Evolutionary conservation across 1,140 invertebrate genomes (phyloP).

Genomic region (Probaryconus sp.): DNA sequence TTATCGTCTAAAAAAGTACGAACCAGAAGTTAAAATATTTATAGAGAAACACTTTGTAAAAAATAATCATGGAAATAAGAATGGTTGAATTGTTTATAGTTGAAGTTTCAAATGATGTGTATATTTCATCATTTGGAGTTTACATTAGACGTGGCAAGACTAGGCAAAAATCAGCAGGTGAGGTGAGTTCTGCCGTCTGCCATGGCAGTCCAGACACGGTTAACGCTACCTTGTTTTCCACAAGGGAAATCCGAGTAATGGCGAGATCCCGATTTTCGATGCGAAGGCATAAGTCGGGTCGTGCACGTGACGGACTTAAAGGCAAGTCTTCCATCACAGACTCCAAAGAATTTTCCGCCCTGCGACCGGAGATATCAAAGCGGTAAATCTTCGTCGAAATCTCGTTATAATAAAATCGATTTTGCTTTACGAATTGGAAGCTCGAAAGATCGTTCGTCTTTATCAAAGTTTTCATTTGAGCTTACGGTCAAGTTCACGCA

Average conservation of each 20-base stretch:
- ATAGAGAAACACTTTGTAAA: too few species aligned
- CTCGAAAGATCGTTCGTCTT: slow-evolving; percentile 21
- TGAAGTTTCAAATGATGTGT: slow-evolving; percentile 2
- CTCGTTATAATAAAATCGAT: slow-evolving; percentile 62
- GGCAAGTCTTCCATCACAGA: slow-evolving; percentile 50
- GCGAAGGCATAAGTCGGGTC: slow-evolving; percentile 57
- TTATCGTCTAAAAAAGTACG: too few species aligned
- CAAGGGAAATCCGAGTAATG: slow-evolving; percentile 60
- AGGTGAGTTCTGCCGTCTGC: slow-evolving; percentile 23
- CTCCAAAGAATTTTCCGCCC: slow-evolving; percentile 34
- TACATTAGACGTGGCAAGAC: background rate
- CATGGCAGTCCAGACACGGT: slow-evolving; percentile 52
- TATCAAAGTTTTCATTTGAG: slow-evolving; percentile 46
- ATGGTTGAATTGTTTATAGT: slow-evolving; percentile 17
- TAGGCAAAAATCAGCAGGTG: slow-evolving; percentile 15
- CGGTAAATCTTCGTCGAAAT: slow-evolving; percentile 61
- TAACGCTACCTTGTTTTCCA: slow-evolving; percentile 57
- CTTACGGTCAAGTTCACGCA: slow-evolving; percentile 24
- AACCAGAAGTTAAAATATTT: too few species aligned
- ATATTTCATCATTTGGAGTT: slow-evolving; percentile 39
- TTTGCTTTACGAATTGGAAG: slow-evolving; percentile 36
- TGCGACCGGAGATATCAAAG: slow-evolving; percentile 49
- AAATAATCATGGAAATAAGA: slow-evolving; percentile 4
- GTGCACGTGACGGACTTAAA: slow-evolving; percentile 62
- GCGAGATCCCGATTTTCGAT: slow-evolving; percentile 58